These are phyloP conservation scores for Limnephilus marmoratus DNA, from an alignment of 2,888 invertebrate species.

Conservation along the genomic window DNA sequence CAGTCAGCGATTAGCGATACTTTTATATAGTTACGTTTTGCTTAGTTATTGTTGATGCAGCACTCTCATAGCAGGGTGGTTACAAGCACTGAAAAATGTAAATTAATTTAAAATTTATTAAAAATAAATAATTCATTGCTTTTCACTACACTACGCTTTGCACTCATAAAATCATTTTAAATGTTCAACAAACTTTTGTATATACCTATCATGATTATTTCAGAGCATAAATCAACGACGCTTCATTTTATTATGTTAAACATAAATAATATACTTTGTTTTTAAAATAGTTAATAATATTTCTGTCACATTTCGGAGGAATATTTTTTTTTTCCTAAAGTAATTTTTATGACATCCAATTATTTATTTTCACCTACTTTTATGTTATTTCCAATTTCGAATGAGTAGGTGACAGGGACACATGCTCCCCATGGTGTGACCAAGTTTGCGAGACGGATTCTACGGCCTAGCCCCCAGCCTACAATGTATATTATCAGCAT, in stretches of 20 bases:
- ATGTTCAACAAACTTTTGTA: background rate
- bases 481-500: no score
- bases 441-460: no score
- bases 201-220: background rate
- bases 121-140: background rate
- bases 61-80: no score
- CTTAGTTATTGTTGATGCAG: no score
- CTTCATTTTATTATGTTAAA: background rate
- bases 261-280: background rate
- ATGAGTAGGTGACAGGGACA: no score
- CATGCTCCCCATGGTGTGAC: no score
- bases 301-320: no score
- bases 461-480: no score
- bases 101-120: background rate
- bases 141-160: background rate
- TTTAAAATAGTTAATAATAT: background rate
- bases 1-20: background rate
- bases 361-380: no score
- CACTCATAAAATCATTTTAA: background rate
- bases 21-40: background rate
- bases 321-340: no score
- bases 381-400: no score
- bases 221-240: background rate
- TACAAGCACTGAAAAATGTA: background rate
- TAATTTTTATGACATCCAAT: no score